These are phyloP conservation scores for Penelope pileata DNA, from an alignment of 2,113 vertebrate genomes.

Conservation along the genomic window DNA sequence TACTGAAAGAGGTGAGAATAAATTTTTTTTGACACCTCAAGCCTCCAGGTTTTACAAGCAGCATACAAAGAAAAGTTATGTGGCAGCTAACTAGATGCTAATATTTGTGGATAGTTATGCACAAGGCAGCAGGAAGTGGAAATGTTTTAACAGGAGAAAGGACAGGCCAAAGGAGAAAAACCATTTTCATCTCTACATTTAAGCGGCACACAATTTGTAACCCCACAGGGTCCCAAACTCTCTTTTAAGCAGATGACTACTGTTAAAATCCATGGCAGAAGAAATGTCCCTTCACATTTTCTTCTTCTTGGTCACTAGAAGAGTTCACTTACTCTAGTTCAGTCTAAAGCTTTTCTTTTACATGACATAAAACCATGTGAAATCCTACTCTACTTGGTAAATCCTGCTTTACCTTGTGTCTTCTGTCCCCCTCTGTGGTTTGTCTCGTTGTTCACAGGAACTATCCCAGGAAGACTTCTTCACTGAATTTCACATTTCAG, in stretches of 20 bases:
- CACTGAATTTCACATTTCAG: neutral
- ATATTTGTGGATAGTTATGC: neutral
- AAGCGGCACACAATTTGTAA: neutral
- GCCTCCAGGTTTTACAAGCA: neutral
- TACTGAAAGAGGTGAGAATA: neutral
- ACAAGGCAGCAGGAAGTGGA: neutral
- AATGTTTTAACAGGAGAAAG: neutral
- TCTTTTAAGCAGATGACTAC: rapidly evolving
- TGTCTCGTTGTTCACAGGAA: rapidly evolving
- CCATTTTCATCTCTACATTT: neutral
- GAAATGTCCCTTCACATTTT: neutral
- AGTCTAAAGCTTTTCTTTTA: neutral
- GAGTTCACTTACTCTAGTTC: neutral
- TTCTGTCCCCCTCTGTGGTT: neutral
- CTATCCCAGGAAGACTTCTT: neutral
- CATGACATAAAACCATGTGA: neutral
- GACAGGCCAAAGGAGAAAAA: neutral
- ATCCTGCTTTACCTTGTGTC: neutral
- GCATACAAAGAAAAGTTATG: neutral
- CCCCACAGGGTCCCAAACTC: neutral
- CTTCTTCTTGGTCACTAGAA: neutral
- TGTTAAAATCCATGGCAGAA: neutral
- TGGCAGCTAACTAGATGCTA: neutral
- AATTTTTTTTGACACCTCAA: slow-evolving; percentile 18
- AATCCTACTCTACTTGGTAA: neutral